Conservation (phyloP, 2,797 vertebrate genomes). For the Tympanoctomys barrerae region DNA sequence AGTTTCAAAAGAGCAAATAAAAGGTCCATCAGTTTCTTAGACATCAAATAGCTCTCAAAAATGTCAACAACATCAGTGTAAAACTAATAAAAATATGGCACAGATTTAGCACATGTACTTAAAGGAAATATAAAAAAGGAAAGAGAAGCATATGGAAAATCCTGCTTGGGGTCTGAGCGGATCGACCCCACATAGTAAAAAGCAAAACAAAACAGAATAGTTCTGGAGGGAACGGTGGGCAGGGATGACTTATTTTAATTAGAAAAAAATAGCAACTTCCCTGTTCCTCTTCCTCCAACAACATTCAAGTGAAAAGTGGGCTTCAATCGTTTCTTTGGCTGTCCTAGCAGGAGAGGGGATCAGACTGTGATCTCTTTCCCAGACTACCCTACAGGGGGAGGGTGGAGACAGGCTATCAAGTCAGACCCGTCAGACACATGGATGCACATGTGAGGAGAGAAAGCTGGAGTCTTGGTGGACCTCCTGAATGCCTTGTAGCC, state of each 20-base stretch:
- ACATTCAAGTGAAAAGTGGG: constrained; percentile 28
- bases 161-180: constrained; percentile 48
- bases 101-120: constrained; percentile 75
- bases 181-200: background rate
- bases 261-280: background rate
- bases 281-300: constrained; percentile 15
- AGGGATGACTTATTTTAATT: constrained; percentile 48
- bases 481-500: background rate
- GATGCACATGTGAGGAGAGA: background rate
- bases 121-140: constrained; percentile 71
- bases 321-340: constrained; percentile 11
- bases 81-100: constrained; percentile 78
- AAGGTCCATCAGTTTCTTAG: constrained; percentile 72
- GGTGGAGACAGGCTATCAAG: background rate
- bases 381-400: background rate
- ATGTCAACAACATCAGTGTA: constrained; percentile 75
- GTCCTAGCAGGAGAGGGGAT: background rate
- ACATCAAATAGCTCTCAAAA: constrained; percentile 79
- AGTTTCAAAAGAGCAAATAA: constrained; percentile 66
- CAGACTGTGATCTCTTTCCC: constrained; percentile 46
- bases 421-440: background rate
- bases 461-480: background rate
- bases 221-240: constrained; percentile 39
- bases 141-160: constrained; percentile 75
- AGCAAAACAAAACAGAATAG: background rate